A percentile compares a stretch with the other conserved stretches of the same genome.
These are phyloP conservation scores for Syrphus vitripennis DNA, from an alignment of 2,888 invertebrate genomes.

Conservation along the genomic window DNA sequence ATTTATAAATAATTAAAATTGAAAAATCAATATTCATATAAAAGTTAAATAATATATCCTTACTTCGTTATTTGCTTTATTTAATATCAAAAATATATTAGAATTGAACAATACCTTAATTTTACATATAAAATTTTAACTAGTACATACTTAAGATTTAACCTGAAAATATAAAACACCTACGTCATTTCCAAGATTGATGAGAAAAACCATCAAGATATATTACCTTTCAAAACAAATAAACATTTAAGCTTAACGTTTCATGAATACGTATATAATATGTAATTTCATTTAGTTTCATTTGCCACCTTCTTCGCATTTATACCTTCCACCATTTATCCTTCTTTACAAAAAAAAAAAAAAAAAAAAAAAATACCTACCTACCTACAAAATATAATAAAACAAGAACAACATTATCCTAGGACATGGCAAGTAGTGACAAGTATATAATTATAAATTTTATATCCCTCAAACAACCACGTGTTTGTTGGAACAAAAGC, in stretches of 20 bases:
- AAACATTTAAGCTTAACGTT: constrained; percentile 18
- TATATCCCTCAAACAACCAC: constrained; percentile 37
- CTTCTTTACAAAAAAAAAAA: neutral
- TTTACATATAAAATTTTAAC: neutral
- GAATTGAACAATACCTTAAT: too few species aligned
- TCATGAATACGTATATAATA: constrained; percentile 20
- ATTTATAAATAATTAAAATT: too few species aligned
- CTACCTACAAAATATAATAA: neutral
- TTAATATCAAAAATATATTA: too few species aligned
- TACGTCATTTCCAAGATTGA: neutral
- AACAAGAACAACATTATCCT: constrained; percentile 59
- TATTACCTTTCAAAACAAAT: neutral
- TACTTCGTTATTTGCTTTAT: too few species aligned
- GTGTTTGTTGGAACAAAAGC: constrained; percentile 51
- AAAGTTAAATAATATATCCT: too few species aligned
- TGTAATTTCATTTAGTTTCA: neutral
- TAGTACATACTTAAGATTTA: neutral
- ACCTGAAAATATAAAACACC: neutral
- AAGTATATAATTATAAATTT: constrained; percentile 23
- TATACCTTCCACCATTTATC: neutral
- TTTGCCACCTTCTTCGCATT: neutral
- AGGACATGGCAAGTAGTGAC: constrained; percentile 59
- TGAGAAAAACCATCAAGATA: neutral
- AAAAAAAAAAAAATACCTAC: neutral
- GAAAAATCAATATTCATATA: too few species aligned